These are phyloP conservation scores for Anolis carolinensis DNA, from an alignment of 2,113 vertebrate genomes.

Conservation along the genomic window DNA sequence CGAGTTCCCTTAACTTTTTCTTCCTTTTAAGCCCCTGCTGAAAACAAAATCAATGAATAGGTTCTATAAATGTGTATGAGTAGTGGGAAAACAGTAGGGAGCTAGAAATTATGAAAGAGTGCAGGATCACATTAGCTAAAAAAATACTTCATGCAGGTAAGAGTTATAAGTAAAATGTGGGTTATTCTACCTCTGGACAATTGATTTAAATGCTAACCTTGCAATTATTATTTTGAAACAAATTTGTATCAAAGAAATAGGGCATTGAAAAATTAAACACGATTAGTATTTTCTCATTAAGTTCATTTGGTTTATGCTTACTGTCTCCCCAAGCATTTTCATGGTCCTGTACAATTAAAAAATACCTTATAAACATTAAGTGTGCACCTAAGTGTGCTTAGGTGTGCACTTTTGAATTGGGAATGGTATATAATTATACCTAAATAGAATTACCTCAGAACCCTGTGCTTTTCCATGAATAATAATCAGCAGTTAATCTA, in stretches of 20 bases:
- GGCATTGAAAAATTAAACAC: neutral
- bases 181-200: neutral
- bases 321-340: too few relatives aligned
- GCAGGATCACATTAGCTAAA: neutral
- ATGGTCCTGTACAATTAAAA: neutral
- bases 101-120: slow-evolving; percentile 7
- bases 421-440: slow-evolving; percentile 3
- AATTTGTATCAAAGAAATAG: neutral
- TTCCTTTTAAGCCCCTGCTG: neutral
- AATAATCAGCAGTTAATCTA: neutral
- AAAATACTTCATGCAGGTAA: neutral
- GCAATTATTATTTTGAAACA: slow-evolving; percentile 15
- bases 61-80: slow-evolving; percentile 6
- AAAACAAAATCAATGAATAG: slow-evolving; percentile 10
- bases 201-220: slow-evolving; percentile 2
- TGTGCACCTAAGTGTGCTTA: neutral
- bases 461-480: neutral
- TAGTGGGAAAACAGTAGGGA: neutral
- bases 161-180: neutral
- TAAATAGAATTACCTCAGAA: slow-evolving; percentile 7
- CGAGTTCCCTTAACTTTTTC: neutral
- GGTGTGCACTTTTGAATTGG: neutral
- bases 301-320: neutral
- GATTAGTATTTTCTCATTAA: slow-evolving; percentile 5
- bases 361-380: neutral